These are phyloP conservation scores for Catharus bicknelli DNA, from an alignment of 2,113 vertebrate genomes.

Conservation along the genomic window DNA sequence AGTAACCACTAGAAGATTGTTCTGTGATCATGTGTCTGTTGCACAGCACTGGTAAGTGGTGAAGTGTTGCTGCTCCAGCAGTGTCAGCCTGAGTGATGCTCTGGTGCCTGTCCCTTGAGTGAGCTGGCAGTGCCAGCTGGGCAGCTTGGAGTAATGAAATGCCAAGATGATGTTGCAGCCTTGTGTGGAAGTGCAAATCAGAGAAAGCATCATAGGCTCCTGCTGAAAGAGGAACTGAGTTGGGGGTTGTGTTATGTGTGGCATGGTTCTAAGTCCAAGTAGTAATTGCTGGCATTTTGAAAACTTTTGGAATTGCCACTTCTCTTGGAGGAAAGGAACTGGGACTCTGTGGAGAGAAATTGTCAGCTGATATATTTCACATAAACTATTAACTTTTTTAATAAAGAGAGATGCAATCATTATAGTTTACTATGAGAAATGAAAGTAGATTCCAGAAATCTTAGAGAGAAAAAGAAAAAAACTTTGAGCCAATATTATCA, in stretches of 20 bases:
- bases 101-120: too few species aligned
- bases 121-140: neutral
- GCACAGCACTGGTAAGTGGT: neutral
- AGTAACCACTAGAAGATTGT: neutral
- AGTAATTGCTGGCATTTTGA: neutral
- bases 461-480: neutral
- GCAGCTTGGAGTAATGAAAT: neutral
- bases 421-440: neutral
- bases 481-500: neutral
- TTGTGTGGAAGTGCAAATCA: neutral
- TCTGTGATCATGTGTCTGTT: rapidly evolving
- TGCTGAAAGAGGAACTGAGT: neutral
- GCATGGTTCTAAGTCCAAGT: neutral
- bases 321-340: rapidly evolving
- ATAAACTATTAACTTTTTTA: neutral
- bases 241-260: neutral
- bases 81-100: rapidly evolving
- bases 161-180: neutral
- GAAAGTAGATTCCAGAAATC: neutral
- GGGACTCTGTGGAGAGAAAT: neutral
- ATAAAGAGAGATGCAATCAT: neutral
- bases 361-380: neutral
- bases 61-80: rapidly evolving
- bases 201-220: neutral
- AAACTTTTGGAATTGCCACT: neutral